Evolutionary conservation across 1,140 invertebrate genomes (phyloP), one percentile per base, ranked within the genome.

Genomic region (Calosoma granatense): DNA sequence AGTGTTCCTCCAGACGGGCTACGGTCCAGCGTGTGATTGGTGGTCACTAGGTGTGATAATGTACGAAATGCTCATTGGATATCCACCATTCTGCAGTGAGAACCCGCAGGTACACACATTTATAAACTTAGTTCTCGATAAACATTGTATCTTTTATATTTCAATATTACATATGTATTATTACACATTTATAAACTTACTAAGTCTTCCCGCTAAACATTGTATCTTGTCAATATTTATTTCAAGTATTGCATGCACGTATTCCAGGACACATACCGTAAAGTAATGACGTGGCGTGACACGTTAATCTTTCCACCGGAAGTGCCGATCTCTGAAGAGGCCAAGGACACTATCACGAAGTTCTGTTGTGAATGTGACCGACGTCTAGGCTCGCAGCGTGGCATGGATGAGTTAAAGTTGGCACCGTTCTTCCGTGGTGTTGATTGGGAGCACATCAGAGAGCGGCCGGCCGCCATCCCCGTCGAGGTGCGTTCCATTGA

Each of bases 31-130:
- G 53, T 98, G 96, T 69, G 97, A 99, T 77, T 99, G 95, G 91
- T 99, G 97, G 97, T 97, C 94, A 54, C 78, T 99, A 47, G 97
- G 97, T 47, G 97, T 99, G 51, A 99, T 99, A 63, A 99, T 99
- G 97, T 99, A 98, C 75, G 97, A 99, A 80, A 99, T 99, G 97
- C 79, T 99, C 56, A 99, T 99, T 76, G 96, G 97, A 43, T 99
- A 98, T 76, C 97, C 97, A 60, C 97, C 97, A 36, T 99, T 99
- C 74, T 99, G 97, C 73, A 97, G 94, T 26, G 97, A 99, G 74
- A 98, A 96, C 69, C 95, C 97, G 12, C 94, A 98, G 75, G 97
- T 36, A 36, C n/a, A n/a, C n/a, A 99, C 76, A 99, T 97, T 15
- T 99, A 99, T 76, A n/a, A n/a, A n/a, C n/a, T n/a, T n/a, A n/a